A percentile compares a stretch with the other conserved stretches of the same genome.
These are phyloP conservation scores for Habrosyne pyritoides DNA, from an alignment of 2,888 invertebrate genomes.

Conservation along the genomic window DNA sequence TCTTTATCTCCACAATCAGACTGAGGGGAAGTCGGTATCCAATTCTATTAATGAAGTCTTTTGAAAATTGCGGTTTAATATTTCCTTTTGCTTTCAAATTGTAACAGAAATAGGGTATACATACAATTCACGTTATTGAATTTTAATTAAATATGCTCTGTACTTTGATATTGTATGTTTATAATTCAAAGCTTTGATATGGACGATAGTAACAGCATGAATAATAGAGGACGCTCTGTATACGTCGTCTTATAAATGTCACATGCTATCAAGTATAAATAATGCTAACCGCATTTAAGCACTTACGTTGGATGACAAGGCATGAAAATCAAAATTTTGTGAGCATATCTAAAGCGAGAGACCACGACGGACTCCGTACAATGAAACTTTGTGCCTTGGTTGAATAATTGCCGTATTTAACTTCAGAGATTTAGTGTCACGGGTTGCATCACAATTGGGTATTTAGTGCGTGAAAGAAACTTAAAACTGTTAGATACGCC, in stretches of 20 bases:
- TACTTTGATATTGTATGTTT: conserved; percentile 16
- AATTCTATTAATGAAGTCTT: conserved; percentile 64
- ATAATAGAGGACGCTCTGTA: conserved; percentile 30
- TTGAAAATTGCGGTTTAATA: conserved; percentile 50
- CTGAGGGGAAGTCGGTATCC: conserved; percentile 64
- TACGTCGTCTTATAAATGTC: conserved; percentile 48
- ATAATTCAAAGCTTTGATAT: conserved; percentile 23
- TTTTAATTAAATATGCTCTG: not conserved
- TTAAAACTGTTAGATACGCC: conserved; percentile 53
- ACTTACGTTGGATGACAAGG: conserved; percentile 72
- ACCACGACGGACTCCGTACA: conserved; percentile 57
- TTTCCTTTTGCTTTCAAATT: conserved; percentile 25
- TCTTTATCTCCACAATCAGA: conserved; percentile 63
- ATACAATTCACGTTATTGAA: not conserved
- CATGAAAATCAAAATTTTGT: conserved; percentile 76
- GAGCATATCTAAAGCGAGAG: conserved; percentile 56
- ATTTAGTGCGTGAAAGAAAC: conserved; percentile 64
- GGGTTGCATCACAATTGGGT: conserved; percentile 61
- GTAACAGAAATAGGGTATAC: not conserved
- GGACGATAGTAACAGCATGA: conserved; percentile 21
- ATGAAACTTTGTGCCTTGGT: conserved; percentile 67
- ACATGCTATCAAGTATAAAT: conserved; percentile 59
- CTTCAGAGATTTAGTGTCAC: conserved; percentile 61
- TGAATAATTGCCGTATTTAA: conserved; percentile 79
- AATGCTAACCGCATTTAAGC: conserved; percentile 60